Percentiles rank a stretch among this genome's conserved stretches.
Conservation (phyloP, 2,888 invertebrate genomes). For the Rotaria sp. region DNA sequence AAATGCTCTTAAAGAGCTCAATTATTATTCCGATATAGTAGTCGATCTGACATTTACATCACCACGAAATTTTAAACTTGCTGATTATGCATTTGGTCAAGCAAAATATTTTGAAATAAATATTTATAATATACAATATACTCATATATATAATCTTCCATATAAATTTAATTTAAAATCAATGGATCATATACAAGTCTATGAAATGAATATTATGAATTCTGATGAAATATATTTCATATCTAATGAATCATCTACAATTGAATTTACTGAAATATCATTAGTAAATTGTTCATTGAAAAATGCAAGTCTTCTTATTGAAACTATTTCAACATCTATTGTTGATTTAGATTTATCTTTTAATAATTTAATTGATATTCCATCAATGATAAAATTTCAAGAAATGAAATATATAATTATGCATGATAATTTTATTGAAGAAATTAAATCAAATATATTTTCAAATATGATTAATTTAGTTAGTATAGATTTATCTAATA, state of each 20-base stretch:
- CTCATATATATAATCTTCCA: background rate
- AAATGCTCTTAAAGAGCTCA: background rate
- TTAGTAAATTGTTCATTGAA: background rate
- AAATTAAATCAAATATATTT: too few relatives aligned
- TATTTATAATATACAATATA: background rate
- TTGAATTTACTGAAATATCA: background rate
- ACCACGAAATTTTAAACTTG: background rate
- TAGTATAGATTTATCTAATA: too few relatives aligned
- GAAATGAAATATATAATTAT: too few relatives aligned
- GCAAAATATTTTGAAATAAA: background rate
- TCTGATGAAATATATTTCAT: background rate
- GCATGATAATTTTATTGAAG: too few relatives aligned
- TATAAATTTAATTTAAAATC: background rate
- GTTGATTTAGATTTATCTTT: background rate
- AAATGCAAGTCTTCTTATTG: background rate
- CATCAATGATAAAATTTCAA: background rate
- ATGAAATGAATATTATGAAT: background rate
- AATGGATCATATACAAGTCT: background rate
- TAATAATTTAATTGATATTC: background rate
- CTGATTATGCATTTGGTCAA: background rate
- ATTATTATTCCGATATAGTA: background rate
- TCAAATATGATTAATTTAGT: too few relatives aligned
- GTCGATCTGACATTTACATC: background rate
- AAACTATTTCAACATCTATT: background rate
- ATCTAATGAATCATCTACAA: background rate